Evolutionary conservation across 1,140 invertebrate species (phyloP).

Genomic region (Heliconius melpomene): DNA sequence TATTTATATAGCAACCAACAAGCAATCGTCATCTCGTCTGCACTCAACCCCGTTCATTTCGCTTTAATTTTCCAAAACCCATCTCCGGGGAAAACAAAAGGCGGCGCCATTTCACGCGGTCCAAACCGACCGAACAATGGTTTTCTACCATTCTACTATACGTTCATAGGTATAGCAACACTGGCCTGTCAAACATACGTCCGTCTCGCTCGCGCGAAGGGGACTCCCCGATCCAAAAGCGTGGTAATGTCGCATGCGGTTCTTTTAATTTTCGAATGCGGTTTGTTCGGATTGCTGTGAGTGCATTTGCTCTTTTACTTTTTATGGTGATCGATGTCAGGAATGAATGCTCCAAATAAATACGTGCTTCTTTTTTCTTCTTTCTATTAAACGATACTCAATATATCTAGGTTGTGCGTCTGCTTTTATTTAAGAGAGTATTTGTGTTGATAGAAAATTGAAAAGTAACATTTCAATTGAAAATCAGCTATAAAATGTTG

Average conservation of each 20-base stretch:
- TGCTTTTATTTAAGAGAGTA: conserved; percentile 19
- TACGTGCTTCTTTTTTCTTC: conserved; percentile 34
- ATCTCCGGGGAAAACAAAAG: conserved; percentile 71
- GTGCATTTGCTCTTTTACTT: conserved; percentile 64
- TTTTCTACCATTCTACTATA: conserved; percentile 63
- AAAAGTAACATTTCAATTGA: conserved; percentile 2
- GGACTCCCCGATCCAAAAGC: conserved; percentile 53
- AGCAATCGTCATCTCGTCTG: conserved; percentile 72
- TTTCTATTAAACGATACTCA: conserved; percentile 27
- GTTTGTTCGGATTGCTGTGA: conserved; percentile 70
- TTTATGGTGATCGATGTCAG: conserved; percentile 49
- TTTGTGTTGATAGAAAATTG: conserved; percentile 4
- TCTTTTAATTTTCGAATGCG: conserved; percentile 78
- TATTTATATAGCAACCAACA: conserved; percentile 64
- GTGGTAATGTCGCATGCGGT: conserved; percentile 63
- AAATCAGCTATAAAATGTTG: conserved; percentile 7
- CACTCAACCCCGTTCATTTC: conserved; percentile 69
- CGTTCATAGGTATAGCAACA: conserved; percentile 68
- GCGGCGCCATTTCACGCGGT: conserved; percentile 74
- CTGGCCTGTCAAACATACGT: conserved; percentile 62
- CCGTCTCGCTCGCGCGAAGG: conserved; percentile 57
- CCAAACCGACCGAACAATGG: conserved; percentile 77
- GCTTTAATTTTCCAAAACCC: conserved; percentile 79
- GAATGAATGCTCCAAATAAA: conserved; percentile 41
- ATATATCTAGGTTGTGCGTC: conserved; percentile 24